phyloP scores from a whole-genome alignment of 2,888 invertebrate genomes.

The Steinernema scapterisci region DNA sequence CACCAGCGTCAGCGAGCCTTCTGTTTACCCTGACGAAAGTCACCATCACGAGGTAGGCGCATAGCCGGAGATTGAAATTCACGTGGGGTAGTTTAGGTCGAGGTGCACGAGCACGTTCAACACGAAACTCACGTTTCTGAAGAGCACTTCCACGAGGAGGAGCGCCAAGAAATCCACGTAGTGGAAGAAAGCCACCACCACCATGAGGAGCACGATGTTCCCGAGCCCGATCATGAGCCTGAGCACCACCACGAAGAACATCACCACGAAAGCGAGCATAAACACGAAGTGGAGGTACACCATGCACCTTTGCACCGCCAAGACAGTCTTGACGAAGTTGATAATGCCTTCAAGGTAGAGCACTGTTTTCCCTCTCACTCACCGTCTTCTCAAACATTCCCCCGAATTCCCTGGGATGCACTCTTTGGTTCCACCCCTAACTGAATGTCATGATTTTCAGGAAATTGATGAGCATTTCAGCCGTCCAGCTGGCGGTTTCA shows the following conservation, averaged over 20 bases:
- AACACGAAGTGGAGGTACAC: conserved; percentile 17
- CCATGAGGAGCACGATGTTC: background rate
- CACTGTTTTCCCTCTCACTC: background rate
- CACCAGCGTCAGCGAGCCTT: conserved; percentile 17
- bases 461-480: conserved; percentile 4
- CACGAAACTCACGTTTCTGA: conserved; percentile 2
- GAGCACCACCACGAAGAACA: background rate
- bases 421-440: no score
- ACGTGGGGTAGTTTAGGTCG: no score
- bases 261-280: background rate
- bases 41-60: conserved; percentile 2
- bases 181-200: background rate
- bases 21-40: background rate
- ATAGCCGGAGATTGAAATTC: no score
- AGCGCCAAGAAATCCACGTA: background rate
- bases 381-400: background rate
- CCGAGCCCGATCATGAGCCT: background rate
- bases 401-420: no score
- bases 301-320: background rate
- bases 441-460: background rate
- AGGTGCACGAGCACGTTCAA: background rate
- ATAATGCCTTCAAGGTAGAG: background rate
- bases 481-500: conserved; percentile 12
- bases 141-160: background rate
- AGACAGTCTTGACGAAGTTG: background rate